Percentiles rank a stretch among this genome's conserved stretches.
These are phyloP conservation scores for Marisa cornuarietis DNA, from an alignment of 1,140 invertebrate species.

Conservation along the genomic window DNA sequence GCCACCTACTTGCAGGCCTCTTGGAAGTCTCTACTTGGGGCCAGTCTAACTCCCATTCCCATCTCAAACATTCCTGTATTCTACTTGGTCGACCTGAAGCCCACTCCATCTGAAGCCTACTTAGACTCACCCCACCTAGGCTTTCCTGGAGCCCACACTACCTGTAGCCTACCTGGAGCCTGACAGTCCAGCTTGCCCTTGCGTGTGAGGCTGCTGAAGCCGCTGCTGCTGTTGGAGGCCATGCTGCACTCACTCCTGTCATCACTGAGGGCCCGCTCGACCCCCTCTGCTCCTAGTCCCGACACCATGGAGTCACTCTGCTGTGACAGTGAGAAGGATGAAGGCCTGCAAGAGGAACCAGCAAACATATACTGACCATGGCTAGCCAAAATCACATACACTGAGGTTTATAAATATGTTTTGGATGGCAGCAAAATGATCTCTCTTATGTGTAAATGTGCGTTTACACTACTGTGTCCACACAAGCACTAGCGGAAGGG, in stretches of 20 bases:
- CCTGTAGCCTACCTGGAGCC: slow-evolving; percentile 19
- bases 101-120: too few species aligned
- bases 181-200: slow-evolving; percentile 41
- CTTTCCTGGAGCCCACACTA: background rate
- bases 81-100: too few species aligned
- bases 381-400: background rate
- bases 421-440: too few species aligned
- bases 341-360: slow-evolving; percentile 22
- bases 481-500: too few species aligned
- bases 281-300: slow-evolving; percentile 9
- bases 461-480: too few species aligned
- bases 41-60: too few species aligned
- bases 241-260: slow-evolving; percentile 67
- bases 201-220: slow-evolving; percentile 84
- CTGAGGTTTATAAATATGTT: too few species aligned
- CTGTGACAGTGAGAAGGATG: slow-evolving; percentile 18
- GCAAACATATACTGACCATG: background rate
- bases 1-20: too few species aligned
- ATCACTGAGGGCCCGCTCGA: slow-evolving; percentile 24
- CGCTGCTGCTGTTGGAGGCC: slow-evolving; percentile 77
- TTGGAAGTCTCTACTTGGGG: too few species aligned
- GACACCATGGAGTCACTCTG: slow-evolving; percentile 9
- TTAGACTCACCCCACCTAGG: too few species aligned
- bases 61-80: too few species aligned
- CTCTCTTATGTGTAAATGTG: too few species aligned